These are phyloP conservation scores for Peromyscus californicus DNA, from an alignment of 2,113 vertebrate genomes.

Conservation along the genomic window DNA sequence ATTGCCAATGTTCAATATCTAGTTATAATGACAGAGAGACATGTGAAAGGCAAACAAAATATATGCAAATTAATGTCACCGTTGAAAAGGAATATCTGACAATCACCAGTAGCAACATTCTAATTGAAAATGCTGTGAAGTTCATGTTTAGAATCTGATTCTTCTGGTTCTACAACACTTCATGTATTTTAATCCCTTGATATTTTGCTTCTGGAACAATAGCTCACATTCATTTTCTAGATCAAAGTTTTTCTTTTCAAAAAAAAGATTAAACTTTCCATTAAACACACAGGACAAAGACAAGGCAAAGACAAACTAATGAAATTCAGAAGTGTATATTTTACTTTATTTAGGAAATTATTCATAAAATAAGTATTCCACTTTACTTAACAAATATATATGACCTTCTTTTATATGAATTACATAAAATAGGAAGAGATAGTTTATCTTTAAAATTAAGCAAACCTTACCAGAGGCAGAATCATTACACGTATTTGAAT, in stretches of 20 bases:
- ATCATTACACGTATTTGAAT: neutral
- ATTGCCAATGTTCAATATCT: neutral
- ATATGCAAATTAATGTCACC: neutral
- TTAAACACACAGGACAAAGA: neutral
- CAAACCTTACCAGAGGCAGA: neutral
- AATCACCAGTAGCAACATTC: neutral
- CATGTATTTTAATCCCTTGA: neutral
- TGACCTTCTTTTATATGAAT: neutral
- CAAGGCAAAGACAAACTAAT: neutral
- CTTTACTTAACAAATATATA: constrained; percentile 15
- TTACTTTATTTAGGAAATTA: constrained; percentile 33
- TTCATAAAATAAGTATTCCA: neutral
- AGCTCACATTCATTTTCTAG: neutral
- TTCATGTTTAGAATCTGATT: neutral
- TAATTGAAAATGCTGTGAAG: neutral
- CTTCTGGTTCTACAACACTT: neutral
- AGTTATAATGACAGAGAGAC: neutral
- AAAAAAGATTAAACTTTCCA: neutral
- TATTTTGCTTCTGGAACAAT: neutral
- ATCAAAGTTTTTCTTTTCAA: neutral
- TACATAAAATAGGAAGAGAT: neutral
- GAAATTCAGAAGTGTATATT: neutral
- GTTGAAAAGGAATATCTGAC: neutral
- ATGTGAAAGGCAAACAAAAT: neutral
- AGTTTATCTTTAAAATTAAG: neutral